phyloP scores from a whole-genome alignment of 2,113 vertebrate species.

The Lampris incognitus region DNA sequence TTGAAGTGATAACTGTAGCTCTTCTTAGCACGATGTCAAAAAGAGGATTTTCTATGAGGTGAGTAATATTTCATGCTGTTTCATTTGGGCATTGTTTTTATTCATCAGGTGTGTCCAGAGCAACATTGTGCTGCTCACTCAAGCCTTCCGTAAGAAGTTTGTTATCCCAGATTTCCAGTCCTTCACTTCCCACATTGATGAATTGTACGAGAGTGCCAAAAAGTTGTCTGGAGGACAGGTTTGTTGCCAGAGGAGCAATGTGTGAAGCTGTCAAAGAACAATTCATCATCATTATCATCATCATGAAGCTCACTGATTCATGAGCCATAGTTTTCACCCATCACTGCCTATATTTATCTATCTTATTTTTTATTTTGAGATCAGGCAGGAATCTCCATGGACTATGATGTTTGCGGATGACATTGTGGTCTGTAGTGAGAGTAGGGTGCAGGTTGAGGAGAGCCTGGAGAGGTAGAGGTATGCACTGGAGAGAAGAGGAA shows the following conservation, averaged over 20 bases:
- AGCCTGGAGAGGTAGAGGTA: too few relatives aligned
- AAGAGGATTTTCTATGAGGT: too few relatives aligned
- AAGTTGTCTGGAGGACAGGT: conserved; percentile 94
- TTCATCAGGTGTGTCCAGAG: conserved; percentile 94
- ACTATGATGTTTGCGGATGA: too few relatives aligned
- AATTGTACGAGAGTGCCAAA: conserved; percentile 92
- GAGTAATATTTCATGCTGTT: conserved; percentile 59
- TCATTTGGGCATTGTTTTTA: conserved; percentile 33
- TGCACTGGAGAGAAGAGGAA: too few relatives aligned
- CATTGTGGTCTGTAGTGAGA: too few relatives aligned
- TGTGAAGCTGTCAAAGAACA: background rate
- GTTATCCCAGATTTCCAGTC: conserved; percentile 98
- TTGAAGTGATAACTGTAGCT: too few relatives aligned
- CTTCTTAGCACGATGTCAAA: too few relatives aligned
- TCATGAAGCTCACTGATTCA: conserved; percentile 35
- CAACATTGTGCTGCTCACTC: conserved; percentile 98
- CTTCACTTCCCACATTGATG: conserved; percentile 94
- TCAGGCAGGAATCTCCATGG: too few relatives aligned
- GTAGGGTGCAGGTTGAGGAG: too few relatives aligned
- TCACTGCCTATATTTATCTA: too few relatives aligned
- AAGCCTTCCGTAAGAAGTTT: conserved; percentile 98
- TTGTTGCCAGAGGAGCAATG: conserved; percentile 54
- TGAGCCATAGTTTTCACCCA: conserved; percentile 8
- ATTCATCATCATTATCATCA: conserved; percentile 5
- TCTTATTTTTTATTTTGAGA: too few relatives aligned